These are phyloP conservation scores for Papilio gigon DNA, from an alignment of 2,888 invertebrate genomes.

Conservation along the genomic window DNA sequence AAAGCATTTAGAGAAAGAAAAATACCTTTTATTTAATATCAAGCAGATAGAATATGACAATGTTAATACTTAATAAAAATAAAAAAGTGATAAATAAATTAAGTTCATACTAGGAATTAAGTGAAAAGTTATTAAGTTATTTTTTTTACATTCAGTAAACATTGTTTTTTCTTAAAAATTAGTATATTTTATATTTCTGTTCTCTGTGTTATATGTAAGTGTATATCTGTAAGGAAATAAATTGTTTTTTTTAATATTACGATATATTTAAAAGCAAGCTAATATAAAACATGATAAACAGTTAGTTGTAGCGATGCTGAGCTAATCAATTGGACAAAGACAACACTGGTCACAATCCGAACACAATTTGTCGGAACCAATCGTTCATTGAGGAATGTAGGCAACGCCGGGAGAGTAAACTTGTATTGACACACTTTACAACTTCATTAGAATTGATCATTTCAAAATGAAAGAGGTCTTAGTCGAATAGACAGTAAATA, in stretches of 20 bases:
- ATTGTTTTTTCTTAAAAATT: too few relatives aligned
- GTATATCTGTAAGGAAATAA: too few relatives aligned
- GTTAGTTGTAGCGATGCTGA: conserved; percentile 29
- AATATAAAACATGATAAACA: conserved; percentile 36
- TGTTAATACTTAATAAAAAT: too few relatives aligned
- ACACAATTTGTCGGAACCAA: conserved; percentile 37
- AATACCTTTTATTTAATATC: not conserved
- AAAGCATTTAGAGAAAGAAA: too few relatives aligned
- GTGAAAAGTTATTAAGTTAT: too few relatives aligned
- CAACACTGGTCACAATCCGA: conserved; percentile 32
- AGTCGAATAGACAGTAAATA: too few relatives aligned
- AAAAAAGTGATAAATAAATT: too few relatives aligned
- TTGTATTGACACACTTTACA: conserved; percentile 17
- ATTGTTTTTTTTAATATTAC: too few relatives aligned
- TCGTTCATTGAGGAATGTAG: conserved; percentile 29
- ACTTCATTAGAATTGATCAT: not conserved
- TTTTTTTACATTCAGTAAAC: too few relatives aligned
- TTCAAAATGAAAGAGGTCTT: not conserved
- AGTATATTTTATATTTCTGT: too few relatives aligned
- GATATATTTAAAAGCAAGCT: conserved; percentile 1
- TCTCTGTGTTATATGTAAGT: too few relatives aligned
- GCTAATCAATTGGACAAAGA: conserved; percentile 39
- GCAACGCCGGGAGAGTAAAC: conserved; percentile 17
- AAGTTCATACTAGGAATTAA: too few relatives aligned
- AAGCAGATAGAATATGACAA: not conserved